Percentiles rank a stretch among this genome's conserved stretches.
phyloP scores from a whole-genome alignment of 2,888 invertebrate species.

The Pelosia muscerda region DNA sequence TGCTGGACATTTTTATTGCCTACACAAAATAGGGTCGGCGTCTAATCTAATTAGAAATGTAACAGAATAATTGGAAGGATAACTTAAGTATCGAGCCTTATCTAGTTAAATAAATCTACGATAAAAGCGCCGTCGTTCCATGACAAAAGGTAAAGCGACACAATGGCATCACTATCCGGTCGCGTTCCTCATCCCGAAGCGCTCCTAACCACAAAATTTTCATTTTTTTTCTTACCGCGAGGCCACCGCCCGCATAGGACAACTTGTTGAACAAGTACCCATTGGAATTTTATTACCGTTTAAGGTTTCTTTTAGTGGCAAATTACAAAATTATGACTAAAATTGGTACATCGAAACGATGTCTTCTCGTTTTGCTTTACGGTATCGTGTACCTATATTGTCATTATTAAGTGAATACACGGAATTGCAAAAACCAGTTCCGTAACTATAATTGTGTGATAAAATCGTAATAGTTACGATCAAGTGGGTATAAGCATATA shows the following conservation, averaged over 20 bases:
- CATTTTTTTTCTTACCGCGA: constrained; percentile 62
- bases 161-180: constrained; percentile 49
- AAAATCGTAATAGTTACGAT: constrained; percentile 23
- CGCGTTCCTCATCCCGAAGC: constrained; percentile 57
- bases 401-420: constrained; percentile 10
- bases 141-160: constrained; percentile 30
- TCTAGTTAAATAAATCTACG: not conserved
- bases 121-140: constrained; percentile 6
- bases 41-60: not conserved
- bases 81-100: not conserved
- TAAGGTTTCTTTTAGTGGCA: constrained; percentile 57
- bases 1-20: not conserved
- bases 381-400: constrained; percentile 17
- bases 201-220: constrained; percentile 74
- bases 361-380: too few relatives aligned
- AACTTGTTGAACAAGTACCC: constrained; percentile 60
- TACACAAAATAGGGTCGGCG: not conserved
- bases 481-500: constrained; percentile 21
- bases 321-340: constrained; percentile 30
- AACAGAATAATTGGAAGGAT: constrained; percentile 1
- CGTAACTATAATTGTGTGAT: constrained; percentile 16
- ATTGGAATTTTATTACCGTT: constrained; percentile 70
- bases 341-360: constrained; percentile 16
- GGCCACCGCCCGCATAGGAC: constrained; percentile 72
- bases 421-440: not conserved